A percentile compares a stretch with the other conserved stretches of the same genome.
Evolutionary conservation across 2,888 invertebrate species (phyloP).

Genomic region (Linyphia triangularis): DNA sequence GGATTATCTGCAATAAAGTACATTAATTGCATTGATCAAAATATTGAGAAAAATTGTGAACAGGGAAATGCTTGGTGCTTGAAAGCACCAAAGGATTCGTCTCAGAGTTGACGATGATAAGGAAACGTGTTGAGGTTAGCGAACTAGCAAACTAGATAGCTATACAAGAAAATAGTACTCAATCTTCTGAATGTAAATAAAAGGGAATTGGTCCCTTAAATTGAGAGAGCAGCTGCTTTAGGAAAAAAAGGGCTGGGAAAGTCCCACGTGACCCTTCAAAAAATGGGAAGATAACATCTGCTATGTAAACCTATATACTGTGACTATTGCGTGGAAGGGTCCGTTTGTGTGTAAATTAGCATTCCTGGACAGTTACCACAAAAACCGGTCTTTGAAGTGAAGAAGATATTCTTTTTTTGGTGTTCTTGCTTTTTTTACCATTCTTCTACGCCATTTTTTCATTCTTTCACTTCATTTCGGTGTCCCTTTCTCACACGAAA

Average conservation of each 20-base stretch:
- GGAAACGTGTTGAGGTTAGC: constrained; percentile 33
- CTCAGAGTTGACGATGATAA: too few relatives aligned
- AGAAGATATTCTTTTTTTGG: constrained; percentile 27
- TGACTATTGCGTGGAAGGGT: constrained; percentile 66
- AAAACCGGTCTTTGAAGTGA: constrained; percentile 64
- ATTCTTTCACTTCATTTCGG: constrained; percentile 69
- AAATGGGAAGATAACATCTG: constrained; percentile 73
- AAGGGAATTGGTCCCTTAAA: constrained; percentile 61
- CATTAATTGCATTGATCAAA: too few relatives aligned
- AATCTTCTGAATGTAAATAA: constrained; percentile 71
- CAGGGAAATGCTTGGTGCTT: too few relatives aligned
- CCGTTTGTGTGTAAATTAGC: constrained; percentile 75
- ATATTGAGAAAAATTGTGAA: too few relatives aligned
- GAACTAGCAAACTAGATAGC: constrained; percentile 44
- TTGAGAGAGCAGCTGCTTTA: constrained; percentile 44
- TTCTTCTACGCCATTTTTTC: constrained; percentile 56
- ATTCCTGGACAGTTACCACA: constrained; percentile 74
- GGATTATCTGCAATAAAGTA: too few relatives aligned
- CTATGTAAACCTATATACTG: constrained; percentile 72
- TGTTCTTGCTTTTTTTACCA: constrained; percentile 55
- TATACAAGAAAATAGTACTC: constrained; percentile 52
- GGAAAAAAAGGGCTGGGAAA: constrained; percentile 64
- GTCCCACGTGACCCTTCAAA: constrained; percentile 70
- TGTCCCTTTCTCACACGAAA: constrained; percentile 72
- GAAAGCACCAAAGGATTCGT: too few relatives aligned